phyloP scores from a whole-genome alignment of 2,113 vertebrate species.

The Xenus cinereus region DNA sequence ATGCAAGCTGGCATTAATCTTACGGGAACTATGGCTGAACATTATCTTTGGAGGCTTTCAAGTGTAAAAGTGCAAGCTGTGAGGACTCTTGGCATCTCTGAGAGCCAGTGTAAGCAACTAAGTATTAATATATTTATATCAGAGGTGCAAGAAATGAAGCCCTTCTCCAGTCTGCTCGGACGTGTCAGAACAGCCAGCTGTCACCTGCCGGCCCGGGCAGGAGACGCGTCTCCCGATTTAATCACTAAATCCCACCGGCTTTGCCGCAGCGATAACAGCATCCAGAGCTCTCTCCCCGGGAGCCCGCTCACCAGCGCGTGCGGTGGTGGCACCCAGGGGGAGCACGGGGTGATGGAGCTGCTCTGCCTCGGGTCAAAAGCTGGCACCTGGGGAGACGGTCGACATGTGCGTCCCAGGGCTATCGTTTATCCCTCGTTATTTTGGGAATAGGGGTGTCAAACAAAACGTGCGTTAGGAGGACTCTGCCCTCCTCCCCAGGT shows the following conservation, averaged over 20 bases:
- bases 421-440: not conserved
- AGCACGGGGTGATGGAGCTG: fast-evolving
- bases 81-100: not conserved
- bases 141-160: not conserved
- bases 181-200: fast-evolving
- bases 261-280: not conserved
- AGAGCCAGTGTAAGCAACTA: not conserved
- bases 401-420: fast-evolving
- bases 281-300: not conserved
- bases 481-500: not conserved
- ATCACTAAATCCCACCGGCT: not conserved
- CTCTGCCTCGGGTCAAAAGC: not conserved
- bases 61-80: slow-evolving; percentile 9
- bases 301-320: fast-evolving
- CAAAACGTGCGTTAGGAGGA: not conserved
- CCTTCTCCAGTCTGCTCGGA: not conserved
- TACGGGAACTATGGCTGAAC: not conserved
- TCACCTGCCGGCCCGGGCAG: not conserved
- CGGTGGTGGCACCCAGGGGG: fast-evolving
- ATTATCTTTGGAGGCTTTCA: not conserved
- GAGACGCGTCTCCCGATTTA: not conserved
- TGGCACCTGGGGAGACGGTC: fast-evolving
- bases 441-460: not conserved
- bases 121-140: not conserved
- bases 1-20: not conserved